A percentile compares a stretch with the other conserved stretches of the same genome.
Conservation (phyloP, 1,140 invertebrate genomes). For the Drosophila leontia region DNA sequence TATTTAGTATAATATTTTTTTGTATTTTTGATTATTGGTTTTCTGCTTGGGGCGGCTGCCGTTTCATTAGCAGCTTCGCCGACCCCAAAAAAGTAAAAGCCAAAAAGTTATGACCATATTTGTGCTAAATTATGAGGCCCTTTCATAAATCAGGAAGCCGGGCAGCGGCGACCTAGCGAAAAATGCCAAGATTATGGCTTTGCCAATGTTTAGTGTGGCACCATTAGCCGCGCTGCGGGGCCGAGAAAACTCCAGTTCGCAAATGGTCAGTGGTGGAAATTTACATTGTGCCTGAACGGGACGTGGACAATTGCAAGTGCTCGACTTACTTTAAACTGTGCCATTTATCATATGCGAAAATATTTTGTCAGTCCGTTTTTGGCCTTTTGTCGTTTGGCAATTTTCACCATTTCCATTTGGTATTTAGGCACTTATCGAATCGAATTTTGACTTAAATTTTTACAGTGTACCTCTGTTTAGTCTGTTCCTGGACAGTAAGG, state of each 20-base stretch:
- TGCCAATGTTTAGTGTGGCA: conserved; percentile 44
- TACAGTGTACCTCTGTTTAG: conserved; percentile 1
- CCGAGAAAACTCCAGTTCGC: conserved; percentile 36
- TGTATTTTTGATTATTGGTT: conserved; percentile 14
- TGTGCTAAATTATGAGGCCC: conserved; percentile 78
- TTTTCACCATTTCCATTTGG: conserved; percentile 77
- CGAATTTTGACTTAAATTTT: not conserved
- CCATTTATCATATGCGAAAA: conserved; percentile 81
- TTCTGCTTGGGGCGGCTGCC: conserved; percentile 43
- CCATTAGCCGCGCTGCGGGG: conserved; percentile 34
- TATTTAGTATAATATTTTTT: conserved; percentile 16
- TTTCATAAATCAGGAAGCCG: conserved; percentile 71
- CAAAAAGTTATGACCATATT: conserved; percentile 79
- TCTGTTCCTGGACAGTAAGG: conserved; percentile 38
- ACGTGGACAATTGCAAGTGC: conserved; percentile 74
- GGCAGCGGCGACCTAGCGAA: conserved; percentile 60
- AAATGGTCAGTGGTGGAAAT: conserved; percentile 70
- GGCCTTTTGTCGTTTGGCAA: conserved; percentile 60
- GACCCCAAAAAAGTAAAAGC: conserved; percentile 70
- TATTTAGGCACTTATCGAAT: not conserved
- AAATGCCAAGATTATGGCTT: conserved; percentile 40
- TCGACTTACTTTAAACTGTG: conserved; percentile 75
- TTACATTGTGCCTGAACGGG: conserved; percentile 65
- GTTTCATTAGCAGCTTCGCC: conserved; percentile 67
- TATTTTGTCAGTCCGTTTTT: conserved; percentile 79